A percentile compares a stretch with the other conserved stretches of the same genome.
Conservation (phyloP, 2,797 vertebrate species). For the Hylomyscus alleni region DNA sequence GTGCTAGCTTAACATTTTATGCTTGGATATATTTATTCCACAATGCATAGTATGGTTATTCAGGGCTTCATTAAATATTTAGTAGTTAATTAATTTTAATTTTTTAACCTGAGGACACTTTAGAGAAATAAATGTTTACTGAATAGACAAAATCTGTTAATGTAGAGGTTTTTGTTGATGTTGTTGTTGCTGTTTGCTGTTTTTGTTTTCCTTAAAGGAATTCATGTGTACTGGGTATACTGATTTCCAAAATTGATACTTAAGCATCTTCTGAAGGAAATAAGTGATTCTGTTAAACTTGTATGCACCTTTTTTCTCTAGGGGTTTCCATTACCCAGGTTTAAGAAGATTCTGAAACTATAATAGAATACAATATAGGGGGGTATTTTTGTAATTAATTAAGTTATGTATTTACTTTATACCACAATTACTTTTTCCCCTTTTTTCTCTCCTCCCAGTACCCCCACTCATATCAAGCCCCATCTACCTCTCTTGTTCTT, state of each 20-base stretch:
- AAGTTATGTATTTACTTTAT: not conserved
- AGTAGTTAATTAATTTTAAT: not conserved
- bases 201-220: not conserved
- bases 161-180: not conserved
- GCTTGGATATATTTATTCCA: not conserved
- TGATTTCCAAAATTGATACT: constrained; percentile 1
- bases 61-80: not conserved
- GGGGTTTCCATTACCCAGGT: not conserved
- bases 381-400: not conserved
- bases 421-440: not conserved
- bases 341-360: not conserved
- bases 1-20: not conserved
- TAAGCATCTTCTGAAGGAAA: not conserved
- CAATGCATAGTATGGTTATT: not conserved
- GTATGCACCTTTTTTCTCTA: not conserved
- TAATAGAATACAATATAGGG: fast-evolving
- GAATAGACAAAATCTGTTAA: not conserved
- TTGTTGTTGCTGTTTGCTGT: not conserved
- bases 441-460: not conserved
- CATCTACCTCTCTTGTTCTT: too few species aligned
- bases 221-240: not conserved
- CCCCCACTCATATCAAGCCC: too few species aligned
- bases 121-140: not conserved
- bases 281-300: not conserved
- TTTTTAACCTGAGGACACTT: not conserved